Percentiles rank a stretch among this genome's conserved stretches.
These are phyloP conservation scores for Diabrotica virgifera DNA, from an alignment of 1,140 invertebrate genomes.

Conservation along the genomic window DNA sequence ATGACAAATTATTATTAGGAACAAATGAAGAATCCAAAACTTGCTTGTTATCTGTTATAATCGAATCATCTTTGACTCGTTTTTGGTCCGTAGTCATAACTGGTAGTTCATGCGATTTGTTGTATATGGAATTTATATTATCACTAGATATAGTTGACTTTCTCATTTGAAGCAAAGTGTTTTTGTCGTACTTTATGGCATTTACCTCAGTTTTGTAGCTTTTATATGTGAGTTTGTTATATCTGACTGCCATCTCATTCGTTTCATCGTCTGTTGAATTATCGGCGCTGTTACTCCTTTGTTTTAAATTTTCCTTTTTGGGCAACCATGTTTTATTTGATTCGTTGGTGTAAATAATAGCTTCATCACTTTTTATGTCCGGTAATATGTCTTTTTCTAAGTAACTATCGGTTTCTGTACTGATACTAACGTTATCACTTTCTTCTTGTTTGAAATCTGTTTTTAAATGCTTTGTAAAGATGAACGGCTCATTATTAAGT, in stretches of 20 bases:
- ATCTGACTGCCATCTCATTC: constrained; percentile 47
- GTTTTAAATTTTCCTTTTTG: constrained; percentile 14
- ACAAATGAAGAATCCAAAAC: constrained; percentile 47
- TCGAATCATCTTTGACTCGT: background rate
- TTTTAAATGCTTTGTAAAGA: constrained; percentile 13
- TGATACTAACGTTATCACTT: constrained; percentile 38
- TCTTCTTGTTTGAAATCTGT: constrained; percentile 39
- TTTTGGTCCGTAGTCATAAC: background rate
- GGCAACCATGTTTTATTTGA: constrained; percentile 12
- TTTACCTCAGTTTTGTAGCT: constrained; percentile 49
- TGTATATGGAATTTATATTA: constrained; percentile 32
- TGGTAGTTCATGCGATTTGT: constrained; percentile 7
- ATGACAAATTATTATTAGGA: constrained; percentile 52
- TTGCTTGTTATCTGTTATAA: background rate
- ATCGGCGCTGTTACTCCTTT: constrained; percentile 21
- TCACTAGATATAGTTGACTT: constrained; percentile 44
- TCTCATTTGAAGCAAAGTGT: constrained; percentile 53
- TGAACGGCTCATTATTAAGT: constrained; percentile 39
- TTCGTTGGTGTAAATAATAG: constrained; percentile 18
- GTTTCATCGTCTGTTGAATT: constrained; percentile 45
- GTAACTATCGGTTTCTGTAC: constrained; percentile 45
- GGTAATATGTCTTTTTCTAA: constrained; percentile 42
- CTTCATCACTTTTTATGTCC: constrained; percentile 37
- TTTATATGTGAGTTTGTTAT: constrained; percentile 44
- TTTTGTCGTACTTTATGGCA: constrained; percentile 50